phyloP scores from a whole-genome alignment of 1,140 invertebrate species.

The Arctopsyche grandis region DNA sequence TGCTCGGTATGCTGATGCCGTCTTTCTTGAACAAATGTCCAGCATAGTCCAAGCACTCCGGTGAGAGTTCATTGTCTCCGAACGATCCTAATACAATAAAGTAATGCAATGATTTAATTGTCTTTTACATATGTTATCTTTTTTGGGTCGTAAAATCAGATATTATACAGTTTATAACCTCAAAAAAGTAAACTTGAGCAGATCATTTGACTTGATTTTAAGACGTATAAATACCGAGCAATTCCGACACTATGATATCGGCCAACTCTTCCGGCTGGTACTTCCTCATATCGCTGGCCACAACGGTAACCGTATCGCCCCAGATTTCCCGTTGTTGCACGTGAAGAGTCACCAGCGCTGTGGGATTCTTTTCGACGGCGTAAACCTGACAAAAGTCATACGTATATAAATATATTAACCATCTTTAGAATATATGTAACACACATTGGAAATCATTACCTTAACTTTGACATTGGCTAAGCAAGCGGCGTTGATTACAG shows the following conservation, averaged over 20 bases:
- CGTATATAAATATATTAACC: constrained; percentile 47
- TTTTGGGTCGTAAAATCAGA: no score
- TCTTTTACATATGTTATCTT: no score
- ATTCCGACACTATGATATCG: constrained; percentile 96
- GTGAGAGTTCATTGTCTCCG: constrained; percentile 98
- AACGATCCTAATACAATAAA: constrained; percentile 80
- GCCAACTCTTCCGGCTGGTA: constrained; percentile 85
- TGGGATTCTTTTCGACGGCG: constrained; percentile 98
- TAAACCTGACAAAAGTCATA: constrained; percentile 75
- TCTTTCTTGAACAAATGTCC: constrained; percentile 87
- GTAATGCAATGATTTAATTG: background rate
- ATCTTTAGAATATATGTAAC: constrained; percentile 62
- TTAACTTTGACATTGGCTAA: constrained; percentile 71
- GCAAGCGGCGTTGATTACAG: constrained; percentile 82
- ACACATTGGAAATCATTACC: constrained; percentile 59
- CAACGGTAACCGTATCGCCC: constrained; percentile 75
- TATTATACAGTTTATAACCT: no score
- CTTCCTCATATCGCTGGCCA: constrained; percentile 92
- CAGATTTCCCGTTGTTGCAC: constrained; percentile 85
- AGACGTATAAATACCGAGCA: constrained; percentile 83
- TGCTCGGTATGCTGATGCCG: constrained; percentile 92
- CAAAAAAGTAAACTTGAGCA: no score
- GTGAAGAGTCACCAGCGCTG: constrained; percentile 90
- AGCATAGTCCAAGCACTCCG: constrained; percentile 97
- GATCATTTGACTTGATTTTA: no score